Percentiles rank a stretch among this genome's conserved stretches.
These are phyloP conservation scores for Leucoraja ocellata DNA, from an alignment of 2,797 vertebrate genomes.

Conservation along the genomic window DNA sequence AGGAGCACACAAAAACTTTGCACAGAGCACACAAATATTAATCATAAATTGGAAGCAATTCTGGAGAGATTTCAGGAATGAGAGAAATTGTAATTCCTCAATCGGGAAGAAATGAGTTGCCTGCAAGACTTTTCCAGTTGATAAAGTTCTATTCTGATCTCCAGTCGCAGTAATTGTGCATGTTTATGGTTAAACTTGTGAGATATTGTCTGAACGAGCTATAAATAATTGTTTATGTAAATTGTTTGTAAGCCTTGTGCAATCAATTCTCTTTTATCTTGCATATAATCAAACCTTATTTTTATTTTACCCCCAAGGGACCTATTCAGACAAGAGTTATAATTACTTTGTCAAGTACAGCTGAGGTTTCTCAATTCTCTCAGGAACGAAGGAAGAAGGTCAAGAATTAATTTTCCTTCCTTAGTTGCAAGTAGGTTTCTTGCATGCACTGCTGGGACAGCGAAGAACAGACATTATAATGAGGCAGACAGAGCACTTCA, in stretches of 20 bases:
- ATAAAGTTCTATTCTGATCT: neutral
- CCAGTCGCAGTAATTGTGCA: neutral
- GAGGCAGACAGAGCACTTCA: neutral
- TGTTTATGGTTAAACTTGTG: neutral
- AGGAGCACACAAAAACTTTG: too few relatives aligned
- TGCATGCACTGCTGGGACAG: neutral
- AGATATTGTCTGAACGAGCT: neutral
- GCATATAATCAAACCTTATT: neutral
- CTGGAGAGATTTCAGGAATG: neutral
- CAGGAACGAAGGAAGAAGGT: neutral
- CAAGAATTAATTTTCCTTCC: neutral
- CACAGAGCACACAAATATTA: neutral
- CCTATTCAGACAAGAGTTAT: neutral
- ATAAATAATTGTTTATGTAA: neutral
- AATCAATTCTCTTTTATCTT: conserved; percentile 18
- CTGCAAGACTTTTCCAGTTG: neutral
- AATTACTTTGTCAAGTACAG: neutral
- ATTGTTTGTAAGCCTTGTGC: neutral
- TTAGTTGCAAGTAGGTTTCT: too few relatives aligned
- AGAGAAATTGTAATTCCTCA: neutral
- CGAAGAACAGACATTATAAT: neutral
- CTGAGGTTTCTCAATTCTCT: neutral
- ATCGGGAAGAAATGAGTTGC: neutral
- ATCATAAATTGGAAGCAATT: neutral
- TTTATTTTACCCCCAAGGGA: neutral